phyloP scores from a whole-genome alignment of 1,140 invertebrate species.

The Linepithema humile region DNA sequence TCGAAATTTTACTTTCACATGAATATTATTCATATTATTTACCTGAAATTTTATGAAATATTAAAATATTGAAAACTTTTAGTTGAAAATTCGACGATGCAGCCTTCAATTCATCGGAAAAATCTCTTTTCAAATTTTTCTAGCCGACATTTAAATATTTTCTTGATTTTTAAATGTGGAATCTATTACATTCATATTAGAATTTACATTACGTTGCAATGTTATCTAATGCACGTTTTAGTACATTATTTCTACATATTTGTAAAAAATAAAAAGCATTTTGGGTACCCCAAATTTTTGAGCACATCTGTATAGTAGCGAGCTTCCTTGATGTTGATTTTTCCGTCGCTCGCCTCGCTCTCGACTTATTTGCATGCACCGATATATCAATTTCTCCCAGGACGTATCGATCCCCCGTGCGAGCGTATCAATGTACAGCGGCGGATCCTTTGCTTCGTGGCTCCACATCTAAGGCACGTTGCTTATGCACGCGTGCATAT shows the following conservation, averaged over 20 bases:
- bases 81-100: no score
- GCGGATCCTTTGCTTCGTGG: conserved; percentile 8
- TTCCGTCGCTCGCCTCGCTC: neutral
- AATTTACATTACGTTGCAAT: no score
- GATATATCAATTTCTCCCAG: conserved; percentile 37
- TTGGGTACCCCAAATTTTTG: neutral
- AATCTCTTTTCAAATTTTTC: no score
- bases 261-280: neutral
- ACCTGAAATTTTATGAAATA: no score
- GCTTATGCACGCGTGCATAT: neutral
- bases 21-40: no score
- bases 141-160: no score
- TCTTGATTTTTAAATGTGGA: neutral
- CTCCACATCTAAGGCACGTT: conserved; percentile 35
- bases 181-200: neutral
- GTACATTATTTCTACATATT: neutral
- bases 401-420: conserved; percentile 33
- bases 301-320: neutral
- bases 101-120: no score
- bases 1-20: no score
- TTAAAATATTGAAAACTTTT: no score
- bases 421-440: conserved; percentile 3
- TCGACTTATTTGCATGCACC: conserved; percentile 13
- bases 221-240: neutral
- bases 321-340: neutral